phyloP scores from a whole-genome alignment of 2,113 vertebrate species.

The Thamnaconus septentrionalis region DNA sequence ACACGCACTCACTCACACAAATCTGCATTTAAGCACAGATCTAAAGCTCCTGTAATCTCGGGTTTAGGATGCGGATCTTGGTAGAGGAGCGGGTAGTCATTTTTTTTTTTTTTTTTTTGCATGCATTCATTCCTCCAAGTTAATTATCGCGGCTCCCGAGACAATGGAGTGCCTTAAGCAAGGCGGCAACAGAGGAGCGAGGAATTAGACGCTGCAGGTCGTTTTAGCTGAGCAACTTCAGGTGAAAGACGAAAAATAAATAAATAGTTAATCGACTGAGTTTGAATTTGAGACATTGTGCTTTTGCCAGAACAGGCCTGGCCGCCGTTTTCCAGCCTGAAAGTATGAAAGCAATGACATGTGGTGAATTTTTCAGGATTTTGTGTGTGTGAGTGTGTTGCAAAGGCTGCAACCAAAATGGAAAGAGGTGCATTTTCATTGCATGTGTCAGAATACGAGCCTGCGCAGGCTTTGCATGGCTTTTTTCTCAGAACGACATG shows the following conservation, averaged over 20 bases:
- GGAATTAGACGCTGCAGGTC: slow-evolving; percentile 26
- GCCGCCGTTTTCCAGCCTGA: too few species aligned
- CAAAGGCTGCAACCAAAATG: too few species aligned
- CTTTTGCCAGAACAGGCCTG: too few species aligned
- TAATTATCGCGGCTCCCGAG: slow-evolving; percentile 52
- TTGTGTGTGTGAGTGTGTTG: too few species aligned
- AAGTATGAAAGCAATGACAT: too few species aligned
- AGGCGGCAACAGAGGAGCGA: not conserved
- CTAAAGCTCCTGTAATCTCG: slow-evolving; percentile 61
- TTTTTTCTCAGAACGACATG: too few species aligned
- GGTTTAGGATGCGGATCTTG: slow-evolving; percentile 48
- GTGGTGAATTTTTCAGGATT: too few species aligned
- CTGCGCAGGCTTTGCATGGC: too few species aligned
- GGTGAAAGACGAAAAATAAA: slow-evolving; percentile 19
- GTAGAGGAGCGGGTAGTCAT: slow-evolving; percentile 17
- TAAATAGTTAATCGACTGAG: slow-evolving; percentile 24
- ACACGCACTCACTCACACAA: slow-evolving; percentile 42
- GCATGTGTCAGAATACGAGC: too few species aligned
- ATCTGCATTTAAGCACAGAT: slow-evolving; percentile 61
- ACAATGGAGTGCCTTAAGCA: slow-evolving; percentile 45
- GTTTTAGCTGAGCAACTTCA: slow-evolving; percentile 37
- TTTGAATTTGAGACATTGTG: slow-evolving; percentile 20
- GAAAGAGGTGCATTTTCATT: too few species aligned
- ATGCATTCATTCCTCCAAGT: slow-evolving; percentile 49
- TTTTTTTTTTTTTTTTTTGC: slow-evolving; percentile 3